Conservation (phyloP, 2,888 invertebrate species). For the Catocala nupta region DNA sequence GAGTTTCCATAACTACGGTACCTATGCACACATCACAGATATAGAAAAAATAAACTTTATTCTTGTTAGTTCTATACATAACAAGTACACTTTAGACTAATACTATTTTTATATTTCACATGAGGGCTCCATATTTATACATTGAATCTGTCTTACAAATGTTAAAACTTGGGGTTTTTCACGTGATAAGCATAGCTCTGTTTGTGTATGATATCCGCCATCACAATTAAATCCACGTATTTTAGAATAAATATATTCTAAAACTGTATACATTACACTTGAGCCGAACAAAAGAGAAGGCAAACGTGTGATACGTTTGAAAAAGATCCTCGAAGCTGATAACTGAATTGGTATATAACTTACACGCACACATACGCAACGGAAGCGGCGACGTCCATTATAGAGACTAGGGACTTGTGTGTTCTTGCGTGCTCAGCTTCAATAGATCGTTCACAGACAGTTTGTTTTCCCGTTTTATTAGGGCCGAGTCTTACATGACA, state of each 20-base stretch:
- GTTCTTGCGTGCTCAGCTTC: not conserved
- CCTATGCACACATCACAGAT: conserved; percentile 80
- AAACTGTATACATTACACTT: conserved; percentile 33
- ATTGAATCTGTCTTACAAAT: conserved; percentile 34
- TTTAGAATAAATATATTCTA: conserved; percentile 35
- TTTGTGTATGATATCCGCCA: conserved; percentile 5
- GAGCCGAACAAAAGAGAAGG: not conserved
- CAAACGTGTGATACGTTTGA: not conserved
- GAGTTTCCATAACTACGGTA: conserved; percentile 68
- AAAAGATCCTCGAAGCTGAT: too few relatives aligned
- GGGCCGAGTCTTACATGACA: conserved; percentile 19
- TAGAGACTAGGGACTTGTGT: not conserved
- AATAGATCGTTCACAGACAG: not conserved
- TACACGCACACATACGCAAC: too few relatives aligned
- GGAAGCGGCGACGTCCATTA: too few relatives aligned
- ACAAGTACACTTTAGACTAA: conserved; percentile 77
- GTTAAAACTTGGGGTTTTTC: conserved; percentile 20
- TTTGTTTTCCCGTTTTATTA: conserved; percentile 2
- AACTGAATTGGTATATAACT: too few relatives aligned
- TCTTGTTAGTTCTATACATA: conserved; percentile 71
- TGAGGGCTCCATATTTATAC: conserved; percentile 37
- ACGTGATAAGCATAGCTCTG: conserved; percentile 22
- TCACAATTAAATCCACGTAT: conserved; percentile 6
- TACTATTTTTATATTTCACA: conserved; percentile 45
- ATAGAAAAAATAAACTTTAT: conserved; percentile 78